Evolutionary conservation across 2,113 vertebrate species (phyloP).

Genomic region (Aplodontia rufa): DNA sequence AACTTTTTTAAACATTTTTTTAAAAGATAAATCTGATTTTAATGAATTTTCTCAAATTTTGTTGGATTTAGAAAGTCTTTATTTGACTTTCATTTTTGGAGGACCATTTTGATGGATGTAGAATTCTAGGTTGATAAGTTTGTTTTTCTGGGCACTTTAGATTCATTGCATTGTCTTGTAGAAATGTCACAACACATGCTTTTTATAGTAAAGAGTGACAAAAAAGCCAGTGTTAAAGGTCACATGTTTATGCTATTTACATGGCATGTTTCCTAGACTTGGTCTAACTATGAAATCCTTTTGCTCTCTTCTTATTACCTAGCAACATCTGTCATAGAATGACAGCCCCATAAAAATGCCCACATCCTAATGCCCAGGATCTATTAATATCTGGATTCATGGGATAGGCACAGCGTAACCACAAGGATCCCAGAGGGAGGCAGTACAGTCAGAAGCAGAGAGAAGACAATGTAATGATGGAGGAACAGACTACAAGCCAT

Average conservation of each 20-base stretch:
- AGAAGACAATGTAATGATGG: background rate
- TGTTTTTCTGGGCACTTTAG: background rate
- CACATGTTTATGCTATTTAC: background rate
- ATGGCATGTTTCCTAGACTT: background rate
- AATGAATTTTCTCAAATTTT: background rate
- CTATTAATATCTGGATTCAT: background rate
- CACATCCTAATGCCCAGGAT: background rate
- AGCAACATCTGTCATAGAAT: background rate
- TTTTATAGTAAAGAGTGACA: background rate
- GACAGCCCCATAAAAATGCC: background rate
- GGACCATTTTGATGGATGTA: background rate
- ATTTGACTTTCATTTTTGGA: constrained; percentile 5
- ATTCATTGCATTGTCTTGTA: background rate
- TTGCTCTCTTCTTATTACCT: background rate
- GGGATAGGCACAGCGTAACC: background rate
- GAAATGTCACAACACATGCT: background rate
- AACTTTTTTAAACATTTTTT: constrained; percentile 1
- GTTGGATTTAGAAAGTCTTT: background rate
- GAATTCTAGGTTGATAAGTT: background rate
- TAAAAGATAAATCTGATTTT: background rate
- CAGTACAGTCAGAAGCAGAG: background rate
- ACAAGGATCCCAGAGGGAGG: background rate
- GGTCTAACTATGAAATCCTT: background rate
- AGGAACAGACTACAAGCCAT: background rate
- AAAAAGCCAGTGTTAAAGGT: background rate